Conservation (phyloP, 35 echinoderm and acorn worm genomes). For the Amphiura filiformis region DNA sequence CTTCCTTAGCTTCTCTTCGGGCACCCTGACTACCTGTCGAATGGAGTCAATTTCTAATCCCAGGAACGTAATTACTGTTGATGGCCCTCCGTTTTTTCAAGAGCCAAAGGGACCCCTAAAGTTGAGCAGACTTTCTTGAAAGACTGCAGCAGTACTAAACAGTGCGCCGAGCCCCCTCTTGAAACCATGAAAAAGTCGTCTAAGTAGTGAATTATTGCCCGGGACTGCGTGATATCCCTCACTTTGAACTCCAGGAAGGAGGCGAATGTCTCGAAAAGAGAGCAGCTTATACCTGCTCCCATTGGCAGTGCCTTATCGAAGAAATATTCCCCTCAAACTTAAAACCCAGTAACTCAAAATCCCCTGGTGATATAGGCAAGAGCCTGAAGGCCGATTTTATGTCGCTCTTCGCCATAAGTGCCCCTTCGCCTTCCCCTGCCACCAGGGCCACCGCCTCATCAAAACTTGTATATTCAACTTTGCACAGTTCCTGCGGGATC, state of each 20-base stretch:
- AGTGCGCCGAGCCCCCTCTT: not conserved
- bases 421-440: not conserved
- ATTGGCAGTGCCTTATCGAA: conserved; percentile 6
- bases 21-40: not conserved
- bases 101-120: not conserved
- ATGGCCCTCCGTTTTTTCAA: conserved; percentile 6
- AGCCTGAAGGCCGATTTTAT: not conserved
- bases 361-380: not conserved
- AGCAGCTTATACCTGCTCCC: not conserved
- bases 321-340: not conserved
- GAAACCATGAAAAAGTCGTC: not conserved
- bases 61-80: not conserved
- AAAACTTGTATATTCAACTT: not conserved
- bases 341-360: conserved; percentile 24
- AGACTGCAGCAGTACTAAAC: not conserved
- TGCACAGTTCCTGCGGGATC: not conserved
- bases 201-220: not conserved
- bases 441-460: not conserved
- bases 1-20: not conserved
- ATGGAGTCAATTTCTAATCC: conserved; percentile 6
- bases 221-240: not conserved
- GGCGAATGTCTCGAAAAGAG: not conserved
- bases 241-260: not conserved
- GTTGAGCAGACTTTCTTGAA: not conserved
- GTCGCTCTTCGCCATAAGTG: not conserved